Percentiles rank a stretch among this genome's conserved stretches.
Evolutionary conservation across 2,113 vertebrate species (phyloP).

Genomic region (Lampris megalopsis): DNA sequence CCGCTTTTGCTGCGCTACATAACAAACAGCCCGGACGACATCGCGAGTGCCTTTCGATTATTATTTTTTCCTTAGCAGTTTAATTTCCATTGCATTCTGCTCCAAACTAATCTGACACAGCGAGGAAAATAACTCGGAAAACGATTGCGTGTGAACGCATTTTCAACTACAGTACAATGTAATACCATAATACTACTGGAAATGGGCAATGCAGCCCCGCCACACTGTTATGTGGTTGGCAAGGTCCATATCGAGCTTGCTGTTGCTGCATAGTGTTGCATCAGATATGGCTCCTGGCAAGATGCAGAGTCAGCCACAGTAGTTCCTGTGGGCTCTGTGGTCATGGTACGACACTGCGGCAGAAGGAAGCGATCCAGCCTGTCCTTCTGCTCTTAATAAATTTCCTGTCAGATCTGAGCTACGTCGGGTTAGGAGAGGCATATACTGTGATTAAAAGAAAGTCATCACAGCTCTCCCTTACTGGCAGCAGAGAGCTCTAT

Average conservation of each 20-base stretch:
- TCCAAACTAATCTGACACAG: neutral
- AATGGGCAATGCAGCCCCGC: constrained; percentile 19
- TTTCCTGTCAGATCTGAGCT: constrained; percentile 4
- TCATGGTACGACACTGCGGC: neutral
- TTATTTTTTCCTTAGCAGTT: neutral
- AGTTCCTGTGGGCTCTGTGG: constrained; percentile 13
- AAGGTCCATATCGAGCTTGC: constrained; percentile 20
- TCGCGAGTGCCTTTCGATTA: neutral
- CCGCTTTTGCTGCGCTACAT: too few species aligned
- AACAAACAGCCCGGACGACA: neutral
- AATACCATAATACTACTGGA: constrained; percentile 3
- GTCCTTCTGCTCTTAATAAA: neutral
- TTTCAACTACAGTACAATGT: constrained; percentile 1
- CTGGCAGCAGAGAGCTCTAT: constrained; percentile 2
- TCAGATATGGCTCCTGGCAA: constrained; percentile 23
- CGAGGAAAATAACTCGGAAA: neutral
- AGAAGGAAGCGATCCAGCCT: constrained; percentile 4
- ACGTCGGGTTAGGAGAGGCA: neutral
- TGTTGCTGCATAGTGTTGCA: constrained; percentile 33
- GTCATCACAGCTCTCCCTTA: neutral
- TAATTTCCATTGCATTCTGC: neutral
- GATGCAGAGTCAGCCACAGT: constrained; percentile 20
- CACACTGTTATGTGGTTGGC: constrained; percentile 2
- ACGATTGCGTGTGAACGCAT: neutral
- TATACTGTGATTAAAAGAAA: neutral